Evolutionary conservation across 2,797 vertebrate species (phyloP).

Genomic region (Phoxinus dragarum): DNA sequence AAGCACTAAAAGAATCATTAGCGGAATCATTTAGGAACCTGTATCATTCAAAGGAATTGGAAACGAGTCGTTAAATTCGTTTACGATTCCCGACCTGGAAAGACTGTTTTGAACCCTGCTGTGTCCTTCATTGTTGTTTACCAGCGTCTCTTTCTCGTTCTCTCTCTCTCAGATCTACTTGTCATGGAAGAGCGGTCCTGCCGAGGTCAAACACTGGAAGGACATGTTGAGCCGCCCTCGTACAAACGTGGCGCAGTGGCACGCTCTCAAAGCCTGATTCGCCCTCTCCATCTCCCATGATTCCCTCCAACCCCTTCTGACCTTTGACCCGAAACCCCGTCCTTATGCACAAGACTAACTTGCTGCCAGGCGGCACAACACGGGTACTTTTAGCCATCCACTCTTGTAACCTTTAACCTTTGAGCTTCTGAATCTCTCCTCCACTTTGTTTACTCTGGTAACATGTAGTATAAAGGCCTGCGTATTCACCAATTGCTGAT

Average conservation of each 20-base stretch:
- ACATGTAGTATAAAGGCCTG: conserved; percentile 55
- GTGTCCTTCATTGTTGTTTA: background rate
- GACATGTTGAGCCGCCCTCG: conserved; percentile 97
- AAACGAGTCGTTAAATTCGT: background rate
- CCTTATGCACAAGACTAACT: conserved; percentile 88
- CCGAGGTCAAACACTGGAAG: conserved; percentile 98
- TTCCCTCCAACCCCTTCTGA: conserved; percentile 57
- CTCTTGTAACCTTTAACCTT: conserved; percentile 81
- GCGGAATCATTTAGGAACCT: background rate
- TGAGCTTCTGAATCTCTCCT: conserved; percentile 55
- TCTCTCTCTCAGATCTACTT: conserved; percentile 88
- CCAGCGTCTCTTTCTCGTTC: conserved; percentile 27
- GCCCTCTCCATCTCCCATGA: conserved; percentile 67
- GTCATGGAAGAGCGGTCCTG: conserved; percentile 98
- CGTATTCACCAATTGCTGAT: conserved; percentile 26
- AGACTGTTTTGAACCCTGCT: background rate
- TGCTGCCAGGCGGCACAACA: conserved; percentile 85
- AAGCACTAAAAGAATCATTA: background rate
- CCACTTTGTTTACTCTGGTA: conserved; percentile 63
- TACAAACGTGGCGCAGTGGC: conserved; percentile 98
- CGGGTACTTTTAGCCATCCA: conserved; percentile 88
- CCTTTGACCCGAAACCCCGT: conserved; percentile 67
- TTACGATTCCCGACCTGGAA: background rate
- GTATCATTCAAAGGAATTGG: background rate
- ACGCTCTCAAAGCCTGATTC: conserved; percentile 94